Base-by-base conservation (phyloP, 2,888 invertebrate genomes). In the Globia sparganii region DNA sequence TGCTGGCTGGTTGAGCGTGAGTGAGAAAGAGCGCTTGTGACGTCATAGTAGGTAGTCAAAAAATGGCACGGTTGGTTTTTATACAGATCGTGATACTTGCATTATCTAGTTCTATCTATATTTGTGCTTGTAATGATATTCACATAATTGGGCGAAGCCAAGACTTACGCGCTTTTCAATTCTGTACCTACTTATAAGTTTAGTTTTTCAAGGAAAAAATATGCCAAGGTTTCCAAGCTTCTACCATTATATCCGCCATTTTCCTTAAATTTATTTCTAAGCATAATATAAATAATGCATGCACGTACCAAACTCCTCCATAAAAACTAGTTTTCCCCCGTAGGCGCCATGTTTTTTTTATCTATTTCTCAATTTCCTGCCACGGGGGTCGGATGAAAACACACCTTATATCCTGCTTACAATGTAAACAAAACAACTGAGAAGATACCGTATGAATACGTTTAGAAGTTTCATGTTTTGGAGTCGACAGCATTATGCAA, bases 351-450 rank as follows among this genome's bases (percentile, higher is more conserved):
- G 34, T 78, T 84, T 80, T 49, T 77, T 79, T 84, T 75, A 65
- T 72, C 18, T 72, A 56, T 80, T 84, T 72, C 85, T 64, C 87
- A 86, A 86, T 86, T 85, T 84, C 75, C 85, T 73, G 46, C 40
- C 72, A 65, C 34, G 40, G 46, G 31, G 59, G 28, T 40, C 4
- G 49, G 43, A 72, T 64, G 72, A 77, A 70, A 59, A 68, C 40
- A 62, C 28, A 77, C 72, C 72, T 49, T 72, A 84, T 86, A 75
- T 86, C 75, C 80, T 72, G 58, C 13, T 58, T 43, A 65, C 58
- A 67, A n/a, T 75, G 73, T 79, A 79, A 86, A 87, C 85, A 84
- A 77, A 84, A 84, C 68, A 80, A 80, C 58, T 53, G 61, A 34
- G 64, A 82, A 31, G 49, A 61, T n/a, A n/a, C 18, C 37, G 21